Evolutionary conservation across 2,113 vertebrate genomes (phyloP).

Genomic region (Vulpes vulpes): DNA sequence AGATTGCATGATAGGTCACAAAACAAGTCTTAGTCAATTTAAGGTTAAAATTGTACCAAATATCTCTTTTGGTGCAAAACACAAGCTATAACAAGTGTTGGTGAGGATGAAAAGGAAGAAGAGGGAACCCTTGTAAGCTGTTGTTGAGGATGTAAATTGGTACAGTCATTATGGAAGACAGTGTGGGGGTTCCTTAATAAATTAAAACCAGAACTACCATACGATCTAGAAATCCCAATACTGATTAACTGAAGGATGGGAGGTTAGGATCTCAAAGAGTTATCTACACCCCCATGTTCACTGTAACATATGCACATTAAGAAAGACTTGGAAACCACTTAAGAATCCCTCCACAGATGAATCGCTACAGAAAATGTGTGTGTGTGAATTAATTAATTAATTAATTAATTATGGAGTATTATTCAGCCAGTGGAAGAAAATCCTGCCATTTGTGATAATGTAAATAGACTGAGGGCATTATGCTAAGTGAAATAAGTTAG

Average conservation of each 20-base stretch:
- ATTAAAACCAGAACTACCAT: neutral
- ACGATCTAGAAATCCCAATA: neutral
- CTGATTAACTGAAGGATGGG: neutral
- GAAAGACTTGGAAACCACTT: neutral
- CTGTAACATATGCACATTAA: neutral
- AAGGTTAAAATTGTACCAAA: neutral
- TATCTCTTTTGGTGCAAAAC: neutral
- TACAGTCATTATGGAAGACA: neutral
- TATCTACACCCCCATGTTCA: neutral
- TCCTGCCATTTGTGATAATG: neutral
- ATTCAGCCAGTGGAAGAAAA: neutral
- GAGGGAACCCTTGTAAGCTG: neutral
- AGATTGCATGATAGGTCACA: neutral
- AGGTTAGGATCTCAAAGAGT: neutral
- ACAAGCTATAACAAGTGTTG: neutral
- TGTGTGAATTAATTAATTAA: too few species aligned
- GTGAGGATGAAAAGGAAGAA: neutral
- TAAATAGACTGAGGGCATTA: neutral
- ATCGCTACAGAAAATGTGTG: neutral
- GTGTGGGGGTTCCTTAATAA: neutral
- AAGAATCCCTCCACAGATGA: neutral
- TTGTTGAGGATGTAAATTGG: neutral
- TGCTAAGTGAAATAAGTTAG: neutral
- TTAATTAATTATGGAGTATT: neutral
- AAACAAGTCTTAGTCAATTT: neutral